These are phyloP conservation scores for Alexandromys fortis DNA, from an alignment of 2,113 vertebrate genomes.

Conservation along the genomic window DNA sequence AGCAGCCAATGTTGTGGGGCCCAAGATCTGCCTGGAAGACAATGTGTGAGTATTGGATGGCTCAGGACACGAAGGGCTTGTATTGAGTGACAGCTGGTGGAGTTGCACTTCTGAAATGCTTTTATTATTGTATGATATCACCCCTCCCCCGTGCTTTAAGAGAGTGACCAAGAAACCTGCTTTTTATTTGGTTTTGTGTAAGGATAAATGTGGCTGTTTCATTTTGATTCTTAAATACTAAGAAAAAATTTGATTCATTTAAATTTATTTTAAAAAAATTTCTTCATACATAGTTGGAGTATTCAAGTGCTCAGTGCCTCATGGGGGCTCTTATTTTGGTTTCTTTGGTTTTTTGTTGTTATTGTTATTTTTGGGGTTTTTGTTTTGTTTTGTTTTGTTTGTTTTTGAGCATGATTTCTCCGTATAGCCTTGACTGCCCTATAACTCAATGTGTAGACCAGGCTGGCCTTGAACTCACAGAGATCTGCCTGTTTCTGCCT, in stretches of 20 bases:
- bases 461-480: background rate
- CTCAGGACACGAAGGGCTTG: background rate
- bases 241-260: background rate
- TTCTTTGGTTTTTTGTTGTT: no score
- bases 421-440: no score
- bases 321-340: background rate
- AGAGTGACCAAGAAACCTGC: background rate
- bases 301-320: background rate
- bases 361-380: no score
- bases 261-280: background rate
- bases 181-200: background rate
- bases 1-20: slow-evolving; percentile 97
- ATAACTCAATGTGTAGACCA: background rate
- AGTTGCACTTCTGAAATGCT: background rate
- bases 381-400: no score
- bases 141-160: background rate
- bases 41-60: slow-evolving; percentile 89
- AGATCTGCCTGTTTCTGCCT: background rate
- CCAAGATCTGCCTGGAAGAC: slow-evolving; percentile 96
- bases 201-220: background rate
- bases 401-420: no score
- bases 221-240: background rate
- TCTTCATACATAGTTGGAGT: background rate
- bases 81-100: background rate
- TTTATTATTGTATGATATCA: background rate